phyloP scores from a whole-genome alignment of 1,140 invertebrate species.

The Thereuonema tuberculata region DNA sequence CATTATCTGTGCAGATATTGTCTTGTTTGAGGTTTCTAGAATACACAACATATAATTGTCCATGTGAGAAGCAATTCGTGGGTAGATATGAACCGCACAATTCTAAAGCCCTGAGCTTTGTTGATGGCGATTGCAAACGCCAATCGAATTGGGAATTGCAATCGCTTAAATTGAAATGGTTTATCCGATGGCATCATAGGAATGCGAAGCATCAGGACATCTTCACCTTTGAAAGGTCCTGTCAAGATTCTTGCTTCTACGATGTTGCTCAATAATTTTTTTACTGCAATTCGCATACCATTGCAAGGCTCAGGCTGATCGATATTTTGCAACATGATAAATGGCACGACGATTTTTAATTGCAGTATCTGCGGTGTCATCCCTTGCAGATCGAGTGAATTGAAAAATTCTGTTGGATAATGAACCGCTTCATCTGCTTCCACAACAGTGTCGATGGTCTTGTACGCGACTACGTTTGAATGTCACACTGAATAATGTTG shows the following conservation, averaged over 20 bases:
- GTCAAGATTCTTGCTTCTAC: conserved; percentile 12
- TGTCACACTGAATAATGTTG: conserved; percentile 13
- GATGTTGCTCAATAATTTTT: conserved; percentile 7
- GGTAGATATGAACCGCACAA: conserved; percentile 11
- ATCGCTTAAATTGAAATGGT: conserved; percentile 3
- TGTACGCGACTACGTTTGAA: conserved; percentile 19
- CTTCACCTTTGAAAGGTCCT: conserved; percentile 11
- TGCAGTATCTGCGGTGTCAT: conserved; percentile 24
- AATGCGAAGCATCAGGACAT: conserved; percentile 10
- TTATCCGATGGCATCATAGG: conserved; percentile 8
- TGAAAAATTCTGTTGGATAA: conserved; percentile 30
- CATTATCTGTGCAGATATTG: conserved; percentile 9
- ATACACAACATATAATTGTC: conserved; percentile 23
- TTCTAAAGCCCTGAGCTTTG: conserved; percentile 23
- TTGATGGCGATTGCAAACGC: conserved; percentile 25
- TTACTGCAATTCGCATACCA: conserved; percentile 11
- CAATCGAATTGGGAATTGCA: neutral
- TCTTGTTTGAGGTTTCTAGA: conserved; percentile 16
- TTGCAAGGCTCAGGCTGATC: conserved; percentile 15
- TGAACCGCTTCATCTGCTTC: conserved; percentile 23
- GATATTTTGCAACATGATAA: conserved; percentile 17
- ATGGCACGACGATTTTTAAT: conserved; percentile 17
- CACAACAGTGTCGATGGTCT: conserved; percentile 27
- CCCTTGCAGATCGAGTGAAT: conserved; percentile 27
- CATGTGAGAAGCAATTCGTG: conserved; percentile 19